Conservation (phyloP, 2,888 invertebrate species). For the Teinopalpus imperialis region DNA sequence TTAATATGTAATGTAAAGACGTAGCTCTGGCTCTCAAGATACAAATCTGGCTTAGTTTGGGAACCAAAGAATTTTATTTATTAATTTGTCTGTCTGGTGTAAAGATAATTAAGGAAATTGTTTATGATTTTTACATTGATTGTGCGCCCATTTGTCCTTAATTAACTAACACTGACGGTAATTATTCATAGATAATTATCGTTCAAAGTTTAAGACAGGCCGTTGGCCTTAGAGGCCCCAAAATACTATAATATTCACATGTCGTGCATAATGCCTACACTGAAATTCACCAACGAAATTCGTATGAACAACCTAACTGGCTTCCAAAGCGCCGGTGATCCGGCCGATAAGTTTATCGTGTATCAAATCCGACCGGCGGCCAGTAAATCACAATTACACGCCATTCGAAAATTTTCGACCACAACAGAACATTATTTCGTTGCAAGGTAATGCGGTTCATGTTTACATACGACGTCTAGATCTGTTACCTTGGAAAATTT, state of each 20-base stretch:
- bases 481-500: not conserved
- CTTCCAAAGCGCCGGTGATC: constrained; percentile 40
- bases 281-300: constrained; percentile 31
- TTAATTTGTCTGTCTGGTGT: too few relatives aligned
- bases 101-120: too few relatives aligned
- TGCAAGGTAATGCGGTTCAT: constrained; percentile 51
- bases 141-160: too few relatives aligned
- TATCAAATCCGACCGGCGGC: constrained; percentile 57
- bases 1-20: too few relatives aligned
- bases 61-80: too few relatives aligned
- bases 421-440: constrained; percentile 65
- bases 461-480: constrained; percentile 37
- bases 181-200: not conserved
- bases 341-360: constrained; percentile 66
- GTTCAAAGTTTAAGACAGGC: not conserved
- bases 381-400: constrained; percentile 75
- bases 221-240: not conserved
- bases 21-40: too few relatives aligned
- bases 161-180: too few relatives aligned
- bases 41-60: too few relatives aligned
- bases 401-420: constrained; percentile 66
- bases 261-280: constrained; percentile 16
- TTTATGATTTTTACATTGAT: too few relatives aligned
- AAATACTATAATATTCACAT: constrained; percentile 11
- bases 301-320: constrained; percentile 29